Evolutionary conservation across 2,797 vertebrate genomes (phyloP), one percentile per base, ranked within the genome.

Genomic region (Mormyrus proboscirostris): DNA sequence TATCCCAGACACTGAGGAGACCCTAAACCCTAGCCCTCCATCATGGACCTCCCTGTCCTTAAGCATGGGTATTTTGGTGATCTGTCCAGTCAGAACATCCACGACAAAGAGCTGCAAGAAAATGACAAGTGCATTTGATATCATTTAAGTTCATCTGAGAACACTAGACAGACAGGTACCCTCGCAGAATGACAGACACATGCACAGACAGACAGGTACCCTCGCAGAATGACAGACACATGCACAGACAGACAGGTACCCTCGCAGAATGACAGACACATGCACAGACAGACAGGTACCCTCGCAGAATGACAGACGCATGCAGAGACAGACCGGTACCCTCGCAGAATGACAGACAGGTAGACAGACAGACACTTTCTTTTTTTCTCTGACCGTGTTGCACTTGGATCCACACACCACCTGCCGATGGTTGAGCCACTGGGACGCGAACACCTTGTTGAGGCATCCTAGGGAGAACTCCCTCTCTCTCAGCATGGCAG

Each of bases 321-420:
- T 10, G 10, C 47, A 47, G 1, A 19, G 49, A 55, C 16, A 25
- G 16, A n/a, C n/a, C n/a, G 4, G 10, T n/a, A 41, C 2, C 8
- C n/a, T 41, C 3, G 5, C 41, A 86, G 44, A 57, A 55, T 6
- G 22, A 47, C 22, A 22, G 10, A 25, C 2, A 33, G 4, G 22
- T 0, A 41, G 29, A 73, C 14, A 22, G 14, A 44, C 22, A 22
- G 29, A 53, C 2, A 50, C 22, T 25, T 51, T 22, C 41, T 49
- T 51, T 41, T 41, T 29, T 14, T 33, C 53, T 91, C 98, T 97
- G 92, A 99, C 99, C 91, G 98, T 99, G 93, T 99, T 99, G 94
- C 98, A 99, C 93, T 99, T 99, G 91, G 98, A 99, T 92, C 98
- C 98, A 88, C 98, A 99, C 89, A 99, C 98, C 92, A 99, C 98